Evolutionary conservation across 2,888 invertebrate genomes (phyloP).

Genomic region (Nebria salina): DNA sequence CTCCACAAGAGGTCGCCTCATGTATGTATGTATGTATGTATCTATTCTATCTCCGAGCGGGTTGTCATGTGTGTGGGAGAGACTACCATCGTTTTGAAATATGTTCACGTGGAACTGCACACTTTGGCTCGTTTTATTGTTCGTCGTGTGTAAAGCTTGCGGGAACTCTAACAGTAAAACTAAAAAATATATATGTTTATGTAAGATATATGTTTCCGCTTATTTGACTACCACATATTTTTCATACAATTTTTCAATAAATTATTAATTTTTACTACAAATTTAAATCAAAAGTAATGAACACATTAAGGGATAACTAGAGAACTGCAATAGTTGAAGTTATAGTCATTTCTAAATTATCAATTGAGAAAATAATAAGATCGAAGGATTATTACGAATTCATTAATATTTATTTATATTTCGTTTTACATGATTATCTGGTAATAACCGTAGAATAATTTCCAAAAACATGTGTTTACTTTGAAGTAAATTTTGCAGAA

Average conservation of each 20-base stretch:
- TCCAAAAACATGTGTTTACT: too few relatives aligned
- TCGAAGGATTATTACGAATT: too few relatives aligned
- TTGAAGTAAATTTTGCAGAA: too few relatives aligned
- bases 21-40: too few relatives aligned
- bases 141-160: not conserved
- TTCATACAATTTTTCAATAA: not conserved
- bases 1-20: not conserved
- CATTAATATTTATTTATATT: too few relatives aligned
- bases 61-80: not conserved
- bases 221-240: not conserved
- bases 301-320: too few relatives aligned
- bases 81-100: not conserved
- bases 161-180: not conserved
- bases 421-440: too few relatives aligned
- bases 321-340: too few relatives aligned
- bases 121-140: not conserved
- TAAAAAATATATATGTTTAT: not conserved
- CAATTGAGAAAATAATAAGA: too few relatives aligned
- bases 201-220: not conserved
- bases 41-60: not conserved
- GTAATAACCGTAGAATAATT: too few relatives aligned
- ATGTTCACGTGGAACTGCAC: not conserved
- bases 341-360: too few relatives aligned
- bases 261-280: not conserved
- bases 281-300: too few relatives aligned